Percentiles rank a stretch among this genome's conserved stretches.
These are phyloP conservation scores for Tragelaphus strepsiceros DNA, from an alignment of 2,113 vertebrate genomes.

Conservation along the genomic window DNA sequence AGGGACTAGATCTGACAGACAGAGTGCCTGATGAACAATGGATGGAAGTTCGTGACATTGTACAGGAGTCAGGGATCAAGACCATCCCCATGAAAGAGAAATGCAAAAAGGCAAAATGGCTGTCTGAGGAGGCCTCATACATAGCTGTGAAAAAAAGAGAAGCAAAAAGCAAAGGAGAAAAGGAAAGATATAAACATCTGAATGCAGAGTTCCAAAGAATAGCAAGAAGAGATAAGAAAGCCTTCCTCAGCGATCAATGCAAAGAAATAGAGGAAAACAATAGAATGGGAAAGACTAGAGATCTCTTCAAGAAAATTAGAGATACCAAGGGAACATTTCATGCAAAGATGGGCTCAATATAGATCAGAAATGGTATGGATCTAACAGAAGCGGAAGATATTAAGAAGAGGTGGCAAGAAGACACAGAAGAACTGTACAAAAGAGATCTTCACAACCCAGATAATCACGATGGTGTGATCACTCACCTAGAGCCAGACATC, in stretches of 20 bases:
- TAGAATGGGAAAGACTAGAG: not conserved
- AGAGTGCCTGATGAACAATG: not conserved
- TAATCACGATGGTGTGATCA: no score
- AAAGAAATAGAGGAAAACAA: not conserved
- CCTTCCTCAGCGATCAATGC: not conserved
- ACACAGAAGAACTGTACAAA: no score
- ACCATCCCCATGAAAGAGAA: not conserved
- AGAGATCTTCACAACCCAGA: no score
- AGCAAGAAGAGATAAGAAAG: not conserved
- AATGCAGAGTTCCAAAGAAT: not conserved
- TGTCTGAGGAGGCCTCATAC: not conserved
- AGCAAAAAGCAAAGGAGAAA: not conserved
- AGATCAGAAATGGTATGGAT: no score
- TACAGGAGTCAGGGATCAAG: not conserved
- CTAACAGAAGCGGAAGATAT: no score
- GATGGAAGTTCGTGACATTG: not conserved
- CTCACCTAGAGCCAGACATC: no score
- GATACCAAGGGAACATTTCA: no score
- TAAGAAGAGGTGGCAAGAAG: no score
- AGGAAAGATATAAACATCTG: not conserved
- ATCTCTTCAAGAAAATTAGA: no score
- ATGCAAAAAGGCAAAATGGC: not conserved
- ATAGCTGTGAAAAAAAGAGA: not conserved
- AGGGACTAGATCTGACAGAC: not conserved
- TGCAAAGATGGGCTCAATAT: no score